These are phyloP conservation scores for Manis javanica DNA, from an alignment of 2,797 vertebrate species.

Conservation along the genomic window DNA sequence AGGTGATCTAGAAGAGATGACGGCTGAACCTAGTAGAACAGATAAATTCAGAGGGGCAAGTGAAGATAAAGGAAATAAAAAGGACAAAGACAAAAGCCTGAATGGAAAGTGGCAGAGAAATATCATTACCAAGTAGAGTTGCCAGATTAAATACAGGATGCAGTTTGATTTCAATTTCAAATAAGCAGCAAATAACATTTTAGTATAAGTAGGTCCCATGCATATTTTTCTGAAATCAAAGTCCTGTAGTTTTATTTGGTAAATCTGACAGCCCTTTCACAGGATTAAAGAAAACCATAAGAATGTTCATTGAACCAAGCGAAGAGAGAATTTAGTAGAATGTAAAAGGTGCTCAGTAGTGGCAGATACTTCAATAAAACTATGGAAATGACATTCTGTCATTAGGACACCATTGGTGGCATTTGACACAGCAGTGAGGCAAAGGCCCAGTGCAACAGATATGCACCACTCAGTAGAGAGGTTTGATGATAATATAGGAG, in stretches of 20 bases:
- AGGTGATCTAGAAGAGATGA: conserved; percentile 47
- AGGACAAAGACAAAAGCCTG: conserved; percentile 39
- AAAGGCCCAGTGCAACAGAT: neutral
- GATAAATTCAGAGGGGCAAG: conserved; percentile 38
- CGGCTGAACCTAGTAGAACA: conserved; percentile 30
- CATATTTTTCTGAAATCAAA: conserved; percentile 50
- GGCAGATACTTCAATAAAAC: neutral
- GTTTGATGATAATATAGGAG: neutral
- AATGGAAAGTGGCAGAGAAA: conserved; percentile 26
- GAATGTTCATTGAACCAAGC: neutral
- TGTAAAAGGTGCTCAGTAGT: neutral
- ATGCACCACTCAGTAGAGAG: neutral
- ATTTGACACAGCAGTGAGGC: neutral
- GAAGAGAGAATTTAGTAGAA: neutral
- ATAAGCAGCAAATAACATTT: conserved; percentile 26
- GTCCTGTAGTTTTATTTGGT: conserved; percentile 1
- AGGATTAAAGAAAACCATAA: conserved; percentile 53
- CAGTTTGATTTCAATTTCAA: conserved; percentile 60
- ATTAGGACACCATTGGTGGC: neutral
- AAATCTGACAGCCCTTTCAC: conserved; percentile 3
- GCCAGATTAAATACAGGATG: conserved; percentile 50
- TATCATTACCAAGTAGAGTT: conserved; percentile 11
- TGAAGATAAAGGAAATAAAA: conserved; percentile 43
- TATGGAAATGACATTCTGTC: conserved; percentile 15
- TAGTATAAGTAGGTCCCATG: neutral